Evolutionary conservation across 2,797 vertebrate genomes (phyloP).

Genomic region (Chelidonichthys spinosus): DNA sequence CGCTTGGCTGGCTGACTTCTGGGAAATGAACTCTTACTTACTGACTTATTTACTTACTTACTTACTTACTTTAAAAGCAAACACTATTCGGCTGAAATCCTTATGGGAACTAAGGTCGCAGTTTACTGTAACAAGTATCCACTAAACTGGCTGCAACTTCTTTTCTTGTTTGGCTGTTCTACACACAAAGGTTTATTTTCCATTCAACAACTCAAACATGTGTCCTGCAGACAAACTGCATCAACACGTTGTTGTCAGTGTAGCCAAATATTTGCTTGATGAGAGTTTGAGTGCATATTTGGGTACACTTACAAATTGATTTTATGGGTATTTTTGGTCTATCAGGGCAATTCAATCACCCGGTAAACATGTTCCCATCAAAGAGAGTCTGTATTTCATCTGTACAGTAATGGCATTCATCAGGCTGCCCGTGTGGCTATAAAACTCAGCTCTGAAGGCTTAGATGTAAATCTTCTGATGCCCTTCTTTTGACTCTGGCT

Average conservation of each 20-base stretch:
- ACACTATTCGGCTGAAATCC: not conserved
- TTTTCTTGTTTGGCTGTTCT: not conserved
- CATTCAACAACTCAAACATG: slow-evolving; percentile 9
- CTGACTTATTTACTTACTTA: too few species aligned
- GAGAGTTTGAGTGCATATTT: slow-evolving; percentile 7
- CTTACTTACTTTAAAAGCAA: not conserved
- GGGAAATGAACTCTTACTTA: not conserved
- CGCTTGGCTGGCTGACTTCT: not conserved
- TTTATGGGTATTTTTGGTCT: slow-evolving; percentile 16
- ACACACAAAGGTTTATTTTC: slow-evolving; percentile 12
- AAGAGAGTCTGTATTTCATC: slow-evolving; percentile 20
- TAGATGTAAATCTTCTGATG: slow-evolving; percentile 40
- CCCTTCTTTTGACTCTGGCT: slow-evolving; percentile 37
- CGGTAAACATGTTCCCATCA: slow-evolving; percentile 12
- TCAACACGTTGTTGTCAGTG: not conserved
- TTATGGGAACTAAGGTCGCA: not conserved
- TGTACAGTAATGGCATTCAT: slow-evolving; percentile 34
- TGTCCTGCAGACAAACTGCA: not conserved
- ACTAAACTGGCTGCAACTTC: not conserved
- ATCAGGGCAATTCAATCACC: slow-evolving; percentile 14
- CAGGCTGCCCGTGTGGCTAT: slow-evolving; percentile 14
- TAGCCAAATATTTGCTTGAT: slow-evolving; percentile 10
- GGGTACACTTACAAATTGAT: slow-evolving; percentile 2
- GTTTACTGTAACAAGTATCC: not conserved
- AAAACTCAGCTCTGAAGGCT: slow-evolving; percentile 28